Evolutionary conservation across 2,888 invertebrate species (phyloP).

Genomic region (Seira ritae): DNA sequence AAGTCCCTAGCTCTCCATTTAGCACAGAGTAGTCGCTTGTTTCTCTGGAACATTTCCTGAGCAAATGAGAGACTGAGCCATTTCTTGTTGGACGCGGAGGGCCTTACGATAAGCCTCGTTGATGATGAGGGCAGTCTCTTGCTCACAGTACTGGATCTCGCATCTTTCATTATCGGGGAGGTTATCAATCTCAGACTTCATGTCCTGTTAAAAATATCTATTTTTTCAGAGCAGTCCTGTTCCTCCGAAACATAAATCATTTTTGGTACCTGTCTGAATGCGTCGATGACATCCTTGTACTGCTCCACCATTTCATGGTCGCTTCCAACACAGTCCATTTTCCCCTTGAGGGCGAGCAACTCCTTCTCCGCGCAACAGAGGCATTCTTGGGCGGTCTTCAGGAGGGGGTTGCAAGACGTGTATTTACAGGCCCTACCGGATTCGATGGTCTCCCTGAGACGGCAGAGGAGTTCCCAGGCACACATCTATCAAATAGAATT

Average conservation of each 20-base stretch:
- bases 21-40: constrained; percentile 30
- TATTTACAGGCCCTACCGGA: constrained; percentile 71
- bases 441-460: constrained; percentile 71
- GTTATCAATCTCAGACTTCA: constrained; percentile 67
- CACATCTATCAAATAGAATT: constrained; percentile 15
- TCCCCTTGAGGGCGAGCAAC: constrained; percentile 68
- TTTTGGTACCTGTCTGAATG: constrained; percentile 63
- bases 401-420: constrained; percentile 71
- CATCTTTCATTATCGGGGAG: constrained; percentile 61
- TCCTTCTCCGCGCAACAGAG: constrained; percentile 70
- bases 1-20: too few relatives aligned
- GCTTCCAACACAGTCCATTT: constrained; percentile 69
- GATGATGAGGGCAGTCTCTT: constrained; percentile 70
- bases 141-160: constrained; percentile 63
- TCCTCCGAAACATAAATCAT: too few relatives aligned
- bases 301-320: constrained; percentile 71
- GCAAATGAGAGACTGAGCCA: constrained; percentile 59
- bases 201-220: background rate
- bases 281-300: constrained; percentile 67
- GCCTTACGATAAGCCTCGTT: constrained; percentile 71
- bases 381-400: constrained; percentile 71
- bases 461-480: constrained; percentile 72
- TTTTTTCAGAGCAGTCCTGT: too few relatives aligned
- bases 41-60: constrained; percentile 40
- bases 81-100: constrained; percentile 70